Conservation (phyloP, 2,888 invertebrate genomes). For the Thecophora atra region DNA sequence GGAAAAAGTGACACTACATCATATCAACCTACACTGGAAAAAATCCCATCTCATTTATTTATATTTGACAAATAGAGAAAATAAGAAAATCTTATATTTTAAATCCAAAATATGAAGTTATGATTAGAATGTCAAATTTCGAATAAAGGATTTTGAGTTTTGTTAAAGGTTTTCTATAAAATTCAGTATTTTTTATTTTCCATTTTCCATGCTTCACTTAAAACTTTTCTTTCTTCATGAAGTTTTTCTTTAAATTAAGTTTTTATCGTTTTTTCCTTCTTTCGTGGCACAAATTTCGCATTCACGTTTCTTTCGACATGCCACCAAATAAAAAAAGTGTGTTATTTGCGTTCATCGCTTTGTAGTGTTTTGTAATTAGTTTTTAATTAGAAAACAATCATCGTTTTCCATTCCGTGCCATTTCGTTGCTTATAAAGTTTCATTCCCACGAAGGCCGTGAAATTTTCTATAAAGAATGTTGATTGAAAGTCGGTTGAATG, state of each 20-base stretch:
- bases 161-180: background rate
- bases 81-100: no score
- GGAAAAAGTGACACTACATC: constrained; percentile 22
- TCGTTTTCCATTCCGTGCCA: background rate
- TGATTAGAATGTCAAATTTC: no score
- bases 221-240: background rate
- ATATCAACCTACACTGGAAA: constrained; percentile 12
- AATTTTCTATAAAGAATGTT: constrained; percentile 9
- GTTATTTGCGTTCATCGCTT: background rate
- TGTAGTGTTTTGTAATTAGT: background rate
- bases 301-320: background rate
- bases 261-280: no score
- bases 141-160: no score
- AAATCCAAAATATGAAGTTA: no score
- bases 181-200: background rate
- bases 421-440: background rate
- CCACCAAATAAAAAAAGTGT: background rate
- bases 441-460: background rate
- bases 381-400: constrained; percentile 9
- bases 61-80: no score
- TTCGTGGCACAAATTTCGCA: no score
- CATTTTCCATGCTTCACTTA: background rate
- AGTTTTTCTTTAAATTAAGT: no score
- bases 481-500: constrained; percentile 17
- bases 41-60: background rate